phyloP scores from a whole-genome alignment of 2,888 invertebrate genomes.

The Cheilosia vulpina region DNA sequence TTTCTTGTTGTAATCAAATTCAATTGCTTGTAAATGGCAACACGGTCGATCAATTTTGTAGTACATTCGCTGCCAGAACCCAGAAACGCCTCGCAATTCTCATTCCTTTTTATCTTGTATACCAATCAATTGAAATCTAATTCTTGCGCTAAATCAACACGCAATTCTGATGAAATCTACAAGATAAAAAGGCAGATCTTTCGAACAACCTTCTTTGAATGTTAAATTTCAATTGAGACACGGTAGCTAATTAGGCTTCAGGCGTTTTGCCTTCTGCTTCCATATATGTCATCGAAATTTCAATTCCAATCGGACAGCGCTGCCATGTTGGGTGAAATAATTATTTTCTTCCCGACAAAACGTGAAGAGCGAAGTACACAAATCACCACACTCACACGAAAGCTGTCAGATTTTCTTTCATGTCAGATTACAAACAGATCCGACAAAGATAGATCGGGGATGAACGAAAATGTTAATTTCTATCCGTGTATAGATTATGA shows the following conservation, averaged over 20 bases:
- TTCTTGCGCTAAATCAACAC: constrained; percentile 6
- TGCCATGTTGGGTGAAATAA: constrained; percentile 32
- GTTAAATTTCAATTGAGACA: constrained; percentile 11
- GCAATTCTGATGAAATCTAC: constrained; percentile 4
- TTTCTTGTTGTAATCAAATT: neutral
- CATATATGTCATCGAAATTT: constrained; percentile 43
- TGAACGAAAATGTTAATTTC: neutral
- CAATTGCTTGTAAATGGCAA: neutral
- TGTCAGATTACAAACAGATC: constrained; percentile 30
- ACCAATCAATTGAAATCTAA: constrained; percentile 23
- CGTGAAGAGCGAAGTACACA: constrained; percentile 4
- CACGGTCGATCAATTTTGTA: neutral
- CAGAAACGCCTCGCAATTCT: neutral
- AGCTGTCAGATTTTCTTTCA: constrained; percentile 36
- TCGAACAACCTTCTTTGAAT: constrained; percentile 1
- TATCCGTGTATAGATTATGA: neutral
- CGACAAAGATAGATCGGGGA: constrained; percentile 15
- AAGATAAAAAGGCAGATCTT: neutral
- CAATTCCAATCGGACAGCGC: constrained; percentile 24
- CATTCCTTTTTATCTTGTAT: neutral
- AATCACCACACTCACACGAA: constrained; percentile 42
- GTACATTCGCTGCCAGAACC: neutral
- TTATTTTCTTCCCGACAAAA: constrained; percentile 1
- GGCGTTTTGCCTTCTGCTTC: constrained; percentile 20
- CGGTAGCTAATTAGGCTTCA: constrained; percentile 44